Conservation (phyloP, 2,797 vertebrate species). For the Momotus momota region DNA sequence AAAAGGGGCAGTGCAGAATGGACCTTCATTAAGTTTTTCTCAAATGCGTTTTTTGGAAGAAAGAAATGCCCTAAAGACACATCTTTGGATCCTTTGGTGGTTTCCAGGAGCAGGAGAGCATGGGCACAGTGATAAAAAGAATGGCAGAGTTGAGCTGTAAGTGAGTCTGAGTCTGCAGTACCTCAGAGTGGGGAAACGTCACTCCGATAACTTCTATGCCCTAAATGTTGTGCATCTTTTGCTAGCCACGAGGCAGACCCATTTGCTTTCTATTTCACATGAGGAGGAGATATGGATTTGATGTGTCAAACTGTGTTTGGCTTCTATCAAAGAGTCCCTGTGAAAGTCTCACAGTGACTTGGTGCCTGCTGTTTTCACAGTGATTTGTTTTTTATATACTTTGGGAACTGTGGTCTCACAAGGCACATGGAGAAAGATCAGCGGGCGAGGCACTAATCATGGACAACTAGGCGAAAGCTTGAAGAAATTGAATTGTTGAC, state of each 20-base stretch:
- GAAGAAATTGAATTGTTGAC: neutral
- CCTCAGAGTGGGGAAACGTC: neutral
- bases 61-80: neutral
- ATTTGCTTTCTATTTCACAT: neutral
- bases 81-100: neutral
- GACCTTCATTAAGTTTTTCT: neutral
- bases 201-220: fast-evolving
- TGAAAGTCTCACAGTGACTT: neutral
- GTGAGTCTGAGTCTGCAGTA: neutral
- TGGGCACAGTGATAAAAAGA: neutral
- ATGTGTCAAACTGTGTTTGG: neutral
- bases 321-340: neutral
- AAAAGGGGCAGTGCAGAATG: neutral
- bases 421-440: neutral
- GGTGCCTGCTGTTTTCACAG: neutral
- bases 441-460: fast-evolving
- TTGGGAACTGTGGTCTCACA: fast-evolving
- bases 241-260: neutral
- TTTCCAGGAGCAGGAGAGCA: neutral
- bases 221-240: neutral
- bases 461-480: neutral
- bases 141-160: neutral
- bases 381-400: neutral
- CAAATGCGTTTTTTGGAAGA: neutral
- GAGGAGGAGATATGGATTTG: neutral